These are phyloP conservation scores for Holothuria leucospilota DNA, from an alignment of 53 echinoderm and acorn worm species.

Conservation along the genomic window DNA sequence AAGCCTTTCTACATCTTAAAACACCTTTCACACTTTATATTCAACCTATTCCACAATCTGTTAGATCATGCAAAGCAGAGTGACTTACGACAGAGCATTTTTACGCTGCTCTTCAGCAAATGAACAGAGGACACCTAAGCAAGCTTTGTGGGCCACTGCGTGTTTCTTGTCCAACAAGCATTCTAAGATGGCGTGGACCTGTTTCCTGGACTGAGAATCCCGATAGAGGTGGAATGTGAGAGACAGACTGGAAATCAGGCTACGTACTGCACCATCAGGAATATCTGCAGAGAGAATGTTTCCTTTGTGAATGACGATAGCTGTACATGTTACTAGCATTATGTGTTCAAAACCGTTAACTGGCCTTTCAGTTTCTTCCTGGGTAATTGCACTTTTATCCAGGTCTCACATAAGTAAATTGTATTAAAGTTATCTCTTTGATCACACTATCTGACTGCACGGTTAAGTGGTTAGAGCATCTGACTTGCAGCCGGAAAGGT, in stretches of 20 bases:
- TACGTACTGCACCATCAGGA: conserved; percentile 78
- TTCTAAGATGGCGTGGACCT: conserved; percentile 67
- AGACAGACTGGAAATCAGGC: conserved; percentile 61
- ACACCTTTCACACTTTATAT: no score
- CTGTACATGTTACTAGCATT: no score
- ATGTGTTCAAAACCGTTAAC: no score
- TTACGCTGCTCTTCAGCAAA: conserved; percentile 58
- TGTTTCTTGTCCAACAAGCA: conserved; percentile 58
- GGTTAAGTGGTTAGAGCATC: no score
- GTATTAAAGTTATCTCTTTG: no score
- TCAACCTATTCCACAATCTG: not conserved
- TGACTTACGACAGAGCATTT: conserved; percentile 66
- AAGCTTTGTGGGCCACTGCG: conserved; percentile 58
- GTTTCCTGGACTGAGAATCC: conserved; percentile 72
- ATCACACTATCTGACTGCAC: no score
- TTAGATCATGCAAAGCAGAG: not conserved
- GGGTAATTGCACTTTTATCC: no score
- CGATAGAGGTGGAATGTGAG: conserved; percentile 67
- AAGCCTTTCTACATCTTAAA: no score
- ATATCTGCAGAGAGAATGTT: conserved; percentile 54
- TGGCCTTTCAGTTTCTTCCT: no score
- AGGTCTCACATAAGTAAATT: no score
- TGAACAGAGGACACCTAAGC: conserved; percentile 63
- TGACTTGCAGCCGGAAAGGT: no score
- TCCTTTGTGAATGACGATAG: no score